These are phyloP conservation scores for Toxotes jaculatrix DNA, from an alignment of 2,113 vertebrate species.

Conservation along the genomic window DNA sequence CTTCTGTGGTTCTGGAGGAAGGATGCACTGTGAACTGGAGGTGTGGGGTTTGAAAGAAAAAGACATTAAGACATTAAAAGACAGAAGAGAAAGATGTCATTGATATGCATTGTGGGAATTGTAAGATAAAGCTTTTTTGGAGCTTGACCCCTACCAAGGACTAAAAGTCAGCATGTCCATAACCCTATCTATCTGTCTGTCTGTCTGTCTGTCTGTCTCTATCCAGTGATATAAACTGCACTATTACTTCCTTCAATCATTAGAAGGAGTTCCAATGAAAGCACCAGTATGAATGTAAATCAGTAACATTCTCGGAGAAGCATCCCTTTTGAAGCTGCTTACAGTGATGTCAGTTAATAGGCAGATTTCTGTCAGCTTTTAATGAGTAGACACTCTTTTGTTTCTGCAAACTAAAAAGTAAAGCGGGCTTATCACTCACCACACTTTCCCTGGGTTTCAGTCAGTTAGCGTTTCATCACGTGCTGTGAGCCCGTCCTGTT, in stretches of 20 bases:
- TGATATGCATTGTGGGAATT: too few relatives aligned
- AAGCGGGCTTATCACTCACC: neutral
- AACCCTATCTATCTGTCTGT: neutral
- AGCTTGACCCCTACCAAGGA: too few relatives aligned
- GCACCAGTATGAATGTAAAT: slow-evolving; percentile 15
- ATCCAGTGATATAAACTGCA: neutral
- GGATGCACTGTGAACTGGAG: too few relatives aligned
- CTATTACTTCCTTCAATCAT: neutral
- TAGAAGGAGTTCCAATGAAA: slow-evolving; percentile 6
- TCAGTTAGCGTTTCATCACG: neutral
- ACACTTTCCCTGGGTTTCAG: neutral
- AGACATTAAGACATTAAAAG: too few relatives aligned
- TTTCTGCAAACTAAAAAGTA: slow-evolving; percentile 5
- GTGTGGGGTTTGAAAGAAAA: too few relatives aligned
- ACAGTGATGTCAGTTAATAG: slow-evolving; percentile 17
- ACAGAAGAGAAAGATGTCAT: too few relatives aligned
- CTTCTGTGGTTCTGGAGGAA: too few relatives aligned
- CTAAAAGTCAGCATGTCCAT: too few relatives aligned
- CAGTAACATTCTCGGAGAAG: neutral
- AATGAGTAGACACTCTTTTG: neutral
- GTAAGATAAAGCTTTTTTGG: too few relatives aligned
- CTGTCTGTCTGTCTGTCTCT: neutral
- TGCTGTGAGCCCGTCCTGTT: too few relatives aligned
- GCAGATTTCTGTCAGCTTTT: slow-evolving; percentile 24
- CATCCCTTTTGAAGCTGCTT: slow-evolving; percentile 10